Evolutionary conservation across 2,113 vertebrate genomes (phyloP), one percentile per base, ranked within the genome.

Genomic region (Rhineura floridana): DNA sequence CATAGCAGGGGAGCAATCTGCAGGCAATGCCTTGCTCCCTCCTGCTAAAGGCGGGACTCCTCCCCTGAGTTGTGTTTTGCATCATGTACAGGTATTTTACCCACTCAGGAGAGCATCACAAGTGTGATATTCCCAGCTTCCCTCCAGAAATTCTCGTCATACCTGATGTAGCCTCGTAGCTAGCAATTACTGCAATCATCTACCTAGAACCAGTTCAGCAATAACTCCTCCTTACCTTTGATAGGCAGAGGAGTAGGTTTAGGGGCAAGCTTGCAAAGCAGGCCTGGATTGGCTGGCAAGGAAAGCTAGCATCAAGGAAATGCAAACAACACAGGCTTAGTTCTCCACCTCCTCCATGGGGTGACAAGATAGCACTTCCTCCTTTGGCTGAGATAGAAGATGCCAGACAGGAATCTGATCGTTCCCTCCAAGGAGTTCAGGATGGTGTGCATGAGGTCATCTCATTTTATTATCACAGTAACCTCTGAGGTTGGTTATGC

Each of bases 161-260:
- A 50, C 11, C 84, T 84, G 84, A 73, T 78, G 59, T 67, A n/a
- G 11, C 55, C 70, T 33, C 55, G n/a, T 85, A 52, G 42, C 23
- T 46, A 82, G 33, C 2, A 15, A 72, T 55, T 67, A 59, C 67
- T 42, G 13, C 44, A 59, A 77, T 83, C 33, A 12, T 48, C 0
- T 1, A 0, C 0, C 0, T 48, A 63, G 46, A 88, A 89, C 92
- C 85, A 67, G 88, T 83, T 83, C 65, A 0, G 84, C 52, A 12
- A 19, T 87, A 48, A 88, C 9, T 87, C n/a, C n/a, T 50, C 0
- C 0, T 55, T 39, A 17, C 0, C 12, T 0, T 30, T 5, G 0
- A 30, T 73, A 86, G 33, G 62, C 0, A 1, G 59, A 85, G 21
- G 0, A 55, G 2, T 1, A 3, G 19, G 36, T 19, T 11, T 70